These are phyloP conservation scores for Ictidomys tridecemlineatus DNA, from an alignment of 2,113 vertebrate genomes.

Conservation along the genomic window DNA sequence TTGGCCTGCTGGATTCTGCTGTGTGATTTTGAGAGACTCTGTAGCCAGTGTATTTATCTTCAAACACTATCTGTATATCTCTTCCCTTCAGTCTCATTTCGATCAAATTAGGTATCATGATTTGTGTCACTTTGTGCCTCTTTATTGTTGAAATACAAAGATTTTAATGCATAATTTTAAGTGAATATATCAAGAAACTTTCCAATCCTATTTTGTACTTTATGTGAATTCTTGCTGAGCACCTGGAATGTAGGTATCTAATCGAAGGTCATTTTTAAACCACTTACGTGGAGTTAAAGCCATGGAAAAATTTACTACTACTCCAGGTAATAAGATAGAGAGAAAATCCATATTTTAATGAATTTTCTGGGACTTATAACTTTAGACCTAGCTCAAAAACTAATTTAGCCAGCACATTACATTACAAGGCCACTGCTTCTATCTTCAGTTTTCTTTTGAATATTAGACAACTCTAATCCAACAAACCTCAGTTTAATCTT, in stretches of 20 bases:
- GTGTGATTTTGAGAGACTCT: background rate
- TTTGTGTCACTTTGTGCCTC: background rate
- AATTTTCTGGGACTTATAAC: background rate
- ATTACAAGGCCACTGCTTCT: background rate
- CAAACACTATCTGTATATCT: background rate
- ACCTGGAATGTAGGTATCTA: background rate
- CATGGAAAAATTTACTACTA: background rate
- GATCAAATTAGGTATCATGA: background rate
- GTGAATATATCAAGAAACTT: conserved; percentile 6
- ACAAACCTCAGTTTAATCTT: background rate
- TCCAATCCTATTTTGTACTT: background rate
- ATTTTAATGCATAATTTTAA: background rate
- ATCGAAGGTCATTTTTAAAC: conserved; percentile 41
- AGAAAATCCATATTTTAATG: conserved; percentile 53
- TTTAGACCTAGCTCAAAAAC: background rate
- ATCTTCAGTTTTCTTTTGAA: conserved; percentile 33
- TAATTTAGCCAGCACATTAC: background rate
- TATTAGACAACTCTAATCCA: background rate
- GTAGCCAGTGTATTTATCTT: background rate
- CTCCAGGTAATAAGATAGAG: background rate
- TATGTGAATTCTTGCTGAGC: background rate
- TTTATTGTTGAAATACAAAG: background rate
- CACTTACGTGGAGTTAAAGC: background rate
- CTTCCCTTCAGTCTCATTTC: background rate
- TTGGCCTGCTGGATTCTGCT: background rate